Percentiles rank a stretch among this genome's conserved stretches.
These are phyloP conservation scores for Peromyscus leucopus DNA, from an alignment of 2,113 vertebrate genomes.

Conservation along the genomic window DNA sequence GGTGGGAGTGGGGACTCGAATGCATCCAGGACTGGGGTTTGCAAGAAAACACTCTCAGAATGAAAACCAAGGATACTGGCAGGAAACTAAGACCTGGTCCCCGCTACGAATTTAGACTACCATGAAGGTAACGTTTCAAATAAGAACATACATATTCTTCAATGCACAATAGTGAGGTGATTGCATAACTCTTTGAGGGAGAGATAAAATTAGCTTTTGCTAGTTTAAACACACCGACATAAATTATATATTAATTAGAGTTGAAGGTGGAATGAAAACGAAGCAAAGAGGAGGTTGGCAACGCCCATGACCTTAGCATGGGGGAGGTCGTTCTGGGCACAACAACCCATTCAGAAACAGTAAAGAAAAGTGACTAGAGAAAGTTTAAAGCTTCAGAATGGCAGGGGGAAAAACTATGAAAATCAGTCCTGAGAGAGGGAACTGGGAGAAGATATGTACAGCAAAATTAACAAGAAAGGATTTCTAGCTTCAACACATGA, in stretches of 20 bases:
- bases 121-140: background rate
- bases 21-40: background rate
- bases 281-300: background rate
- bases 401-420: background rate
- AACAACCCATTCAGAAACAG: background rate
- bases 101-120: background rate
- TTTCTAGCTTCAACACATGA: background rate
- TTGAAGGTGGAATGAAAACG: background rate
- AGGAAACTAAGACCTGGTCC: background rate
- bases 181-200: background rate
- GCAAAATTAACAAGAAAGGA: background rate
- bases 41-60: background rate
- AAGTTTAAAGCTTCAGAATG: background rate
- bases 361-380: background rate
- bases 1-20: background rate
- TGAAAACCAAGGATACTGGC: background rate
- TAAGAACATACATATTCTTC: background rate
- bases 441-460: background rate
- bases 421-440: background rate
- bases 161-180: background rate
- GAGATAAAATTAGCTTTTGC: constrained; percentile 21
- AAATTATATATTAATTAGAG: background rate
- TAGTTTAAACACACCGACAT: background rate
- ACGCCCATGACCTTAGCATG: background rate
- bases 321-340: background rate